Conservation (phyloP, 2,113 vertebrate genomes). For the Hemichromis elongatus region DNA sequence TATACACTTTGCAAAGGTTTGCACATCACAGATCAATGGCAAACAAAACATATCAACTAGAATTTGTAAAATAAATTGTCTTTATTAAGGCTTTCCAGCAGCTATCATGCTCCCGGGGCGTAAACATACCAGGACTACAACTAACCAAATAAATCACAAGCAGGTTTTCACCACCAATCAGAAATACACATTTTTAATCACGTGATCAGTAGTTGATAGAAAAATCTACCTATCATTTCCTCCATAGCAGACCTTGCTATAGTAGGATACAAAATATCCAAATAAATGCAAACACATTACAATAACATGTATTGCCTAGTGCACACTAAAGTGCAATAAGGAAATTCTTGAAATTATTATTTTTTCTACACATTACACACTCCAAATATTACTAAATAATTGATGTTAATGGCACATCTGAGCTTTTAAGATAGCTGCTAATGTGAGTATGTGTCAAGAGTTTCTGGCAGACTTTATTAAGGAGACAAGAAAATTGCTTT, state of each 20-base stretch:
- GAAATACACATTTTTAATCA: not conserved
- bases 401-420: not conserved
- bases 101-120: not conserved
- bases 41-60: not conserved
- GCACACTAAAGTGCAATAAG: not conserved
- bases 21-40: not conserved
- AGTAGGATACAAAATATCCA: not conserved
- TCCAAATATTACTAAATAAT: not conserved
- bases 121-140: not conserved
- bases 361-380: not conserved
- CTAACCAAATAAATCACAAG: not conserved
- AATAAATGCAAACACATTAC: not conserved
- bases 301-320: not conserved
- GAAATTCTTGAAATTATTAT: too few species aligned
- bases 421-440: not conserved
- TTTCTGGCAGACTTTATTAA: constrained; percentile 7
- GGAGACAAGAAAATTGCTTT: not conserved
- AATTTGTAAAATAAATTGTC: not conserved
- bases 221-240: not conserved
- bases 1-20: not conserved
- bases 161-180: not conserved
- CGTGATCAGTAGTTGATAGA: not conserved
- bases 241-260: not conserved
- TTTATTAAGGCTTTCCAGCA: not conserved
- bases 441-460: constrained; percentile 16